A percentile compares a stretch with the other conserved stretches of the same genome.
Conservation (phyloP, 92 coral and sea anemone genomes). For the Paramuricea clavata region DNA sequence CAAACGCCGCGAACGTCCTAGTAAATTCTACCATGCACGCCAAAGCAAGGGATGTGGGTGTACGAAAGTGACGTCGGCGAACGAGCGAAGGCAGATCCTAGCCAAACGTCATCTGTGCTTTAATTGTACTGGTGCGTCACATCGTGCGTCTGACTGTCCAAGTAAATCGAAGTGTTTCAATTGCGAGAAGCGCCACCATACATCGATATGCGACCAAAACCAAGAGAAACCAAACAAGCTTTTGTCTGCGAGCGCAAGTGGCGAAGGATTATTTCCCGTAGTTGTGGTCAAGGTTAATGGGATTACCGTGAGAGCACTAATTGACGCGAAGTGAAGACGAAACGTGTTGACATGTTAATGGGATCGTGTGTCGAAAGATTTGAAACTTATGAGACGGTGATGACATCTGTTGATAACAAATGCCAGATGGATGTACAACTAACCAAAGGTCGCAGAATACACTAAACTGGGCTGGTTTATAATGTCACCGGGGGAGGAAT, state of each 20-base stretch:
- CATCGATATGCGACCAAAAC: neutral
- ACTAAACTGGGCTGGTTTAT: no score
- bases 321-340: constrained; percentile 44
- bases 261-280: no score
- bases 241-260: no score
- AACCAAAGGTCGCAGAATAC: neutral
- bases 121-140: neutral
- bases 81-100: neutral
- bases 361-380: constrained; percentile 18
- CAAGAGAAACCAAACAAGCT: neutral
- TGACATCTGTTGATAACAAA: constrained; percentile 21
- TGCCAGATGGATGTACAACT: constrained; percentile 17
- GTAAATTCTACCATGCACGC: neutral
- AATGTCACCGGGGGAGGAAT: no score
- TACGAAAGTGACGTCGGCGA: neutral
- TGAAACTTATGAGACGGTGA: constrained; percentile 23
- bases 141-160: neutral
- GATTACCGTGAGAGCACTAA: constrained; percentile 20
- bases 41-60: no score
- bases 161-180: neutral
- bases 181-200: neutral
- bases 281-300: constrained; percentile 40
- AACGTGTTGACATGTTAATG: constrained; percentile 17
- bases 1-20: neutral
- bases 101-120: neutral